Base-by-base conservation (phyloP, 2,888 invertebrate species). In the Globia sparganii region DNA sequence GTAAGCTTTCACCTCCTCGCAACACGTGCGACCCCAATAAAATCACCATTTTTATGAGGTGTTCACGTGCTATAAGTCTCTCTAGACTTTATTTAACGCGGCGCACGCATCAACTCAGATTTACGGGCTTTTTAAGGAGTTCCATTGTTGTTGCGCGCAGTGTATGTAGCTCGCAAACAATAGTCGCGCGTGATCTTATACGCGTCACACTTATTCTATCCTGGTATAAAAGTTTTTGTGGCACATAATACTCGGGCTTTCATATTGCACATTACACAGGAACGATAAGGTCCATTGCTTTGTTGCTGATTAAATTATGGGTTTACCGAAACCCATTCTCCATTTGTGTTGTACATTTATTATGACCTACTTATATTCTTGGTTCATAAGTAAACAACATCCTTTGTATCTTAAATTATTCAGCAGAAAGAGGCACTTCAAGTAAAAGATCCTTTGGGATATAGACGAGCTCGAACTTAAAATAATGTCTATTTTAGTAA, bases 1-100 rank as follows among this genome's bases (percentile, higher is more conserved):
- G 73, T 69, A 58, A 68, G 75, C 49, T 67, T 58, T 67, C 85
- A 88, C 87, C 88, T 89, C 83, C 80, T 86, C 81, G 86, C 83
- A 87, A 87, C 89, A 86, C 88, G 88, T 90, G 90, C 86, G 90
- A 90, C 91, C 91, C 87, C 89, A 91, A 92, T 93, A 93, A 93
- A 93, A 93, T 93, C 92, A 91, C 91, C 91, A 92, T 93, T 93
- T 94, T 93, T 92, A 92, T 91, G 91, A 91, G 91, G 90, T 90
- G 90, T 91, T 92, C 92, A 90, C 90, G 91, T 89, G 86, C 86
- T 91, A 90, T 91, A 91, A 91, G 91, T 87, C 88, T 85, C 88
- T 90, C 90, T 91, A 88, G 90, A 91, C 92, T 91, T 92, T 91
- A 91, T 92, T 92, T 91, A 92, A 91, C 87, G 91, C 72, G 59